Conservation (phyloP, 2,113 vertebrate species). For the Cygnus buccinator region DNA sequence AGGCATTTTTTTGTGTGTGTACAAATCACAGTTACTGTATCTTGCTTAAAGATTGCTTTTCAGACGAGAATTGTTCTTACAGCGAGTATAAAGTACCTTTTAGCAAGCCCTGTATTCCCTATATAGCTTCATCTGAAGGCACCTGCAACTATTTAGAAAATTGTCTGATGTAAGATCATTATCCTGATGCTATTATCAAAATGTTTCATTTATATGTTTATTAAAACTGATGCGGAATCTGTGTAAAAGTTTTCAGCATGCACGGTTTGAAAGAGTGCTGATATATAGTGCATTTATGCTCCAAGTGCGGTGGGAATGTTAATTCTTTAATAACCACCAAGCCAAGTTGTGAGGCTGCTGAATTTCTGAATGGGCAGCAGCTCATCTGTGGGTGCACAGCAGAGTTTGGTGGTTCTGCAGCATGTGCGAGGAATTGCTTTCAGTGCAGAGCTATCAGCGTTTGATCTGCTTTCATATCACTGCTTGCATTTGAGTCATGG, state of each 20-base stretch:
- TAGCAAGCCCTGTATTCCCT: background rate
- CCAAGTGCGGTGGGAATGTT: background rate
- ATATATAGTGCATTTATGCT: background rate
- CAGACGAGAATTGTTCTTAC: background rate
- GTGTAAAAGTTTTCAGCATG: background rate
- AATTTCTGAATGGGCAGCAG: background rate
- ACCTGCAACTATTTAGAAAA: background rate
- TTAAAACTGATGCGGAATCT: background rate
- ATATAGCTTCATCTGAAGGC: background rate
- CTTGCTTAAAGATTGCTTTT: background rate
- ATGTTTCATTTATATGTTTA: background rate
- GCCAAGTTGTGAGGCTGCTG: background rate
- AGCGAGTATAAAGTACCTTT: background rate
- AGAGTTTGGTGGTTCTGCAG: background rate
- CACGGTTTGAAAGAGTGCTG: background rate
- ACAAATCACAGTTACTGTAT: background rate
- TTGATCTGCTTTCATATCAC: background rate
- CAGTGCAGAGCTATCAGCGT: background rate
- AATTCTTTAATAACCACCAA: background rate
- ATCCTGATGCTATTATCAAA: background rate
- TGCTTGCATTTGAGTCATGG: background rate
- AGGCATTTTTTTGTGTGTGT: background rate
- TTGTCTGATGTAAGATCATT: background rate
- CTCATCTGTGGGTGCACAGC: background rate
- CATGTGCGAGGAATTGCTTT: background rate